Evolutionary conservation across 2,113 vertebrate genomes (phyloP).

Genomic region (Chitala chitala): DNA sequence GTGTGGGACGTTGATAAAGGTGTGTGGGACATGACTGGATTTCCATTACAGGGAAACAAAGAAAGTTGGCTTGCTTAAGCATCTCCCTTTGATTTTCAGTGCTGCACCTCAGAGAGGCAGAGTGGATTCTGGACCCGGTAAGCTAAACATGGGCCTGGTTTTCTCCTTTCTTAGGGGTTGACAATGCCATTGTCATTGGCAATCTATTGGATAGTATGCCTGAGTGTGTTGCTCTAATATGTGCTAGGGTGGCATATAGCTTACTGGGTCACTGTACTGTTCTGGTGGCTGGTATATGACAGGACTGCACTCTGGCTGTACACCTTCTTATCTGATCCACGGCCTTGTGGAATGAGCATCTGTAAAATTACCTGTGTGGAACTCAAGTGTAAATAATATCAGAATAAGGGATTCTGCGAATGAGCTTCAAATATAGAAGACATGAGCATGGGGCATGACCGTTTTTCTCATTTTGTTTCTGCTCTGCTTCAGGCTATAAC

Average conservation of each 20-base stretch:
- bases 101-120: not conserved
- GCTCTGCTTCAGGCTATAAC: too few species aligned
- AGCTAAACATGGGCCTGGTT: not conserved
- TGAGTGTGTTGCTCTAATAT: not conserved
- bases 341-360: not conserved
- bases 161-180: not conserved
- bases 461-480: too few species aligned
- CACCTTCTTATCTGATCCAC: not conserved
- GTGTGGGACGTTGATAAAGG: constrained; percentile 37
- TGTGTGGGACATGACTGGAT: constrained; percentile 31
- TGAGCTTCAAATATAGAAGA: too few species aligned
- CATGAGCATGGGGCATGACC: too few species aligned
- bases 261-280: not conserved
- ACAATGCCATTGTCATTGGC: not conserved
- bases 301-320: not conserved
- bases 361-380: not conserved
- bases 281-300: not conserved
- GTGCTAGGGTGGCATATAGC: too few species aligned
- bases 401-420: too few species aligned
- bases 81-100: not conserved
- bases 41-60: constrained; percentile 28
- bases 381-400: too few species aligned
- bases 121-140: constrained; percentile 14
- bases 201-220: too few species aligned
- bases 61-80: constrained; percentile 19